phyloP scores from a whole-genome alignment of 2,888 invertebrate genomes.

The Acleris emargana region DNA sequence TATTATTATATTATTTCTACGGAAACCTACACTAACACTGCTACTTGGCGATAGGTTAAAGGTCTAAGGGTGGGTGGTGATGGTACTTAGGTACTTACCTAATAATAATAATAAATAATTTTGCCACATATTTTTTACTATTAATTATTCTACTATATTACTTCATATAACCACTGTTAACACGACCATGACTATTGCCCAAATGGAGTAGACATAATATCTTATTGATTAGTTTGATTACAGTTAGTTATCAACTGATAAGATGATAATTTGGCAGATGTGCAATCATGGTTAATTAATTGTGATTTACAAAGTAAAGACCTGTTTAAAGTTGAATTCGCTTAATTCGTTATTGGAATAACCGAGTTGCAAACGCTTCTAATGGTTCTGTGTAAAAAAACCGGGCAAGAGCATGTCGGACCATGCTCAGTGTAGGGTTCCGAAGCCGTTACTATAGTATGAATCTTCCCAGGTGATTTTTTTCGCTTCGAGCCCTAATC shows the following conservation, averaged over 20 bases:
- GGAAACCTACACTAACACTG: no score
- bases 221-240: constrained; percentile 24
- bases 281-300: constrained; percentile 4
- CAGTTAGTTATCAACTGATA: constrained; percentile 7
- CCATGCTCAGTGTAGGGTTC: no score
- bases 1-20: no score
- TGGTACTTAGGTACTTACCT: constrained; percentile 23
- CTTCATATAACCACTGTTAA: background rate
- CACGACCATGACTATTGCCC: background rate
- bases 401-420: no score
- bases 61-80: no score
- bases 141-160: background rate
- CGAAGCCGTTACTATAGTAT: no score
- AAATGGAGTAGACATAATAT: constrained; percentile 12
- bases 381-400: no score
- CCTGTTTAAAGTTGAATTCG: background rate
- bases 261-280: constrained; percentile 25
- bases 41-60: no score
- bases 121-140: constrained; percentile 14
- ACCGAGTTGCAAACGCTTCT: no score
- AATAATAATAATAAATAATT: constrained; percentile 3
- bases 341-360: no score
- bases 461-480: no score
- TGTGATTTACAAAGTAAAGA: background rate
- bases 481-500: no score